Conservation (phyloP, 2,113 vertebrate species). For the Megaleporinus macrocephalus region DNA sequence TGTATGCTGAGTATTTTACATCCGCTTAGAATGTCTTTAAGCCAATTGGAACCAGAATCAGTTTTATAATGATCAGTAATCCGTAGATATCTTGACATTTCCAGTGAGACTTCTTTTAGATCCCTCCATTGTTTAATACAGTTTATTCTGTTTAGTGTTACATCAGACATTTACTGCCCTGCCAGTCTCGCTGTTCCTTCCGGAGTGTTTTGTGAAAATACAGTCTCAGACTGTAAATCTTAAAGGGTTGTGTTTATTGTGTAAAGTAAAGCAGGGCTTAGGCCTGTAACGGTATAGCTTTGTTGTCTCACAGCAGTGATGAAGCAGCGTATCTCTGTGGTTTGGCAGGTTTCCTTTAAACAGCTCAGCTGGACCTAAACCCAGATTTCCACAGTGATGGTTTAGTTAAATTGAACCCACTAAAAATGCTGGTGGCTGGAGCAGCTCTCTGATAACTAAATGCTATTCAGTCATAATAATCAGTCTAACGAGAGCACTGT, state of each 20-base stretch:
- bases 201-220: background rate
- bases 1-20: background rate
- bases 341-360: no score
- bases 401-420: no score
- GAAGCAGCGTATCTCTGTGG: no score
- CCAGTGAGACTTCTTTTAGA: background rate
- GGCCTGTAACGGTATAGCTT: no score
- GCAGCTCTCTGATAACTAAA: no score
- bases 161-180: slow-evolving; percentile 1
- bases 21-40: background rate
- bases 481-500: no score
- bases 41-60: background rate
- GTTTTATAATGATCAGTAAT: background rate
- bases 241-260: background rate
- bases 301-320: no score
- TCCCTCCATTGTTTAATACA: background rate
- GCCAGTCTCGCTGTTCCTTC: background rate
- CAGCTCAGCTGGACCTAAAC: no score
- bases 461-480: no score
- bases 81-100: background rate
- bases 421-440: no score
- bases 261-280: background rate
- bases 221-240: background rate
- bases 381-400: no score
- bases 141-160: background rate